Evolutionary conservation across 1,140 invertebrate genomes (phyloP), one percentile per base, ranked within the genome.

Genomic region (Matsumurasca onukii): DNA sequence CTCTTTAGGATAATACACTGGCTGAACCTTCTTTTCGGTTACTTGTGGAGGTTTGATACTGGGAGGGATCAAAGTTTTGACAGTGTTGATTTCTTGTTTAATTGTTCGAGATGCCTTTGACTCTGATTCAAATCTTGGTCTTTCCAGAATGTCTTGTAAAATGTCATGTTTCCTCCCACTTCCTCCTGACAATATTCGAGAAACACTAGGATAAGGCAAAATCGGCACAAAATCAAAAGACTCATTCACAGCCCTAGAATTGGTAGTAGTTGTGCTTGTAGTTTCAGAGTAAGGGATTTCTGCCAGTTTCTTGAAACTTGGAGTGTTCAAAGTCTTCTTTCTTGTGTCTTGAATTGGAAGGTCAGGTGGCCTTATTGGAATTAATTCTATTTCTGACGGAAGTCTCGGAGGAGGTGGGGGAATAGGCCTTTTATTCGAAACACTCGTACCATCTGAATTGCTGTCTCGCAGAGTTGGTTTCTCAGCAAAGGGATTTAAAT

Each of bases 101-200:
- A 72, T 73, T 17, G 71, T 72, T 24, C 75, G 57, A 1, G 73
- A 66, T 30, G 70, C 72, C 65, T 74, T 73, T 31, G 67, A 66
- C 30, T 73, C 73, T 2, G 67, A 69, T 31, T 75, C 72, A 29
- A 74, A 68, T 27, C 68, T 68, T 20, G 69, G 71, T 24, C 71
- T 70, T 22, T 74, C 73, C 0, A 73, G 49, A 65, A 71, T 72
- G 29, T 75, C 73, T 68, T 73, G 71, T 0, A 91, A 88, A 49
- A 91, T 89, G 69, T 91, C 89, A 68, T 91, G 88, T 71, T 91
- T 91, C 3, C 89, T 80, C 0, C 91, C 91, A 76, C 90, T 92
- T 45, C 90, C 91, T 0, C 91, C 90, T 9, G 88, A 90, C 0
- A 94, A 79, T 72, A 94, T 93, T 55, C 91, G 82, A 0, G 89